Percentiles rank a stretch among this genome's conserved stretches.
phyloP scores from a whole-genome alignment of 2,888 invertebrate genomes.

The Agonopterix heracliana region DNA sequence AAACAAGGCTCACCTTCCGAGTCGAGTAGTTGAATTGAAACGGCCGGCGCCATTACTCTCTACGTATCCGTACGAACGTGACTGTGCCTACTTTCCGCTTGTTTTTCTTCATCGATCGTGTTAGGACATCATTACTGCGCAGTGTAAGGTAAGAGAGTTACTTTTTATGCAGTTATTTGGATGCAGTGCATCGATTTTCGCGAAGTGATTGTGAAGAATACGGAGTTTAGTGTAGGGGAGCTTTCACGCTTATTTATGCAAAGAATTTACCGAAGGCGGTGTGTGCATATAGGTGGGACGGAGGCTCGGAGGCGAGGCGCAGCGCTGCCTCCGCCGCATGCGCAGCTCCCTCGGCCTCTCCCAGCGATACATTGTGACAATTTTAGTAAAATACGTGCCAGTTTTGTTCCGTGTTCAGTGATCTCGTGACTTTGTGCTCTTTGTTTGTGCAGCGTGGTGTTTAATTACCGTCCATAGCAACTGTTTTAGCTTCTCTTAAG shows the following conservation, averaged over 20 bases:
- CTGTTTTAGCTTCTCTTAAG: constrained; percentile 23
- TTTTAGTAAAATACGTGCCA: constrained; percentile 49
- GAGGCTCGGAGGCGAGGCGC: constrained; percentile 39
- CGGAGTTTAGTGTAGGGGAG: constrained; percentile 37
- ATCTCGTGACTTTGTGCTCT: constrained; percentile 47
- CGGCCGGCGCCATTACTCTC: constrained; percentile 67
- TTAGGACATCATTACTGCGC: constrained; percentile 69
- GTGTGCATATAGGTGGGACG: constrained; percentile 54
- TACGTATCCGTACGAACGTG: constrained; percentile 69
- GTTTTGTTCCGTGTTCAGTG: constrained; percentile 39
- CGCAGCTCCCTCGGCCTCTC: constrained; percentile 42
- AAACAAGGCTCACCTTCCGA: constrained; percentile 72
- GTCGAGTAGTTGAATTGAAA: constrained; percentile 54
- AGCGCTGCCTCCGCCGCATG: constrained; percentile 63
- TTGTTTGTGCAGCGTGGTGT: constrained; percentile 45
- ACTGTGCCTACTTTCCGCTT: constrained; percentile 65
- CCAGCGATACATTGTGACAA: constrained; percentile 44
- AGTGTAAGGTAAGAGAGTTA: constrained; percentile 69
- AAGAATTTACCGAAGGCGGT: constrained; percentile 72
- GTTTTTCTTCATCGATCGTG: constrained; percentile 67
- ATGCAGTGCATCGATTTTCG: constrained; percentile 52
- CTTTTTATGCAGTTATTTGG: constrained; percentile 49
- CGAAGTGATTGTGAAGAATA: constrained; percentile 49
- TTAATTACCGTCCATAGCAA: constrained; percentile 31
- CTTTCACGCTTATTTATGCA: constrained; percentile 73